A percentile compares a stretch with the other conserved stretches of the same genome.
These are phyloP conservation scores for Parapsyche elsis DNA, from an alignment of 1,140 invertebrate species.

Conservation along the genomic window DNA sequence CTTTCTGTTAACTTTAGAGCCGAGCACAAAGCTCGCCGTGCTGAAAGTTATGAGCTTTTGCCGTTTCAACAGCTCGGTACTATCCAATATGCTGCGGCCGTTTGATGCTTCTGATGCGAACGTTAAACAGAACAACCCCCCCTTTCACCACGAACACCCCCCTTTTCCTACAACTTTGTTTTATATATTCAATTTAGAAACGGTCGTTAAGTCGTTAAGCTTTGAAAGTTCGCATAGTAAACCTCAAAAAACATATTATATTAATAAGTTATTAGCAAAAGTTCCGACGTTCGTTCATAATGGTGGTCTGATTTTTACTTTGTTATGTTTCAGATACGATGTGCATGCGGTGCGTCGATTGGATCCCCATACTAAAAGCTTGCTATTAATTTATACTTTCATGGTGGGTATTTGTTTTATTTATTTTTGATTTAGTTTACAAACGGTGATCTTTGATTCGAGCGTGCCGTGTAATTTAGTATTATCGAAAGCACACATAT, in stretches of 20 bases:
- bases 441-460: neutral
- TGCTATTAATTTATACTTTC: no score
- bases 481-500: no score
- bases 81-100: slow-evolving; percentile 27
- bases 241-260: no score
- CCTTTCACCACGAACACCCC: neutral
- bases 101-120: slow-evolving; percentile 33
- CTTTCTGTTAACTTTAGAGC: slow-evolving; percentile 34
- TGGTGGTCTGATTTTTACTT: no score
- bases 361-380: no score
- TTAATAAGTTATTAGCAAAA: no score
- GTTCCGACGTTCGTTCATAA: no score
- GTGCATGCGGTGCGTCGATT: no score
- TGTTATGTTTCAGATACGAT: no score
- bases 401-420: no score
- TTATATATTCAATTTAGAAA: neutral
- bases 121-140: neutral
- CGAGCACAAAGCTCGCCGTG: slow-evolving; percentile 39
- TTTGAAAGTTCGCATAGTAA: no score
- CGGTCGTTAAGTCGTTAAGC: neutral
- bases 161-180: neutral
- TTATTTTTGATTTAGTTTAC: neutral
- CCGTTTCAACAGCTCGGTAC: slow-evolving; percentile 38
- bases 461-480: neutral
- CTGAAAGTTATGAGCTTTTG: slow-evolving; percentile 52